Conservation (phyloP, 1,140 invertebrate species). For the Apocrypta bakeri region DNA sequence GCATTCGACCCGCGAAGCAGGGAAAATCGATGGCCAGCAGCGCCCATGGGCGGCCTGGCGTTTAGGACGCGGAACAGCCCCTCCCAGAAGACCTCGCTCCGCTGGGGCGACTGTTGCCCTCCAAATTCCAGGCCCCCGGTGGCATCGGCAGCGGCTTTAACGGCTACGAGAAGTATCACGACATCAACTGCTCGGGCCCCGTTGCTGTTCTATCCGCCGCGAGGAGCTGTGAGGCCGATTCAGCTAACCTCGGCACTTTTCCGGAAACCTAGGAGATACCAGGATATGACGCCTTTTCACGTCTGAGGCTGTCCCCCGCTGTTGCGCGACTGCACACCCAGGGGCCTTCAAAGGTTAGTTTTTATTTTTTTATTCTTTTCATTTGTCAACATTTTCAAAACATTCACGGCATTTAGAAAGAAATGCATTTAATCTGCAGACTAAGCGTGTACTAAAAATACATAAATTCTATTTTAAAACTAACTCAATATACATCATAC, state of each 20-base stretch:
- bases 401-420: too few relatives aligned
- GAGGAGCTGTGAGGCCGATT: neutral
- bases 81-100: conserved; percentile 94
- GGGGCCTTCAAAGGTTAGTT: conserved; percentile 65
- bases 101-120: conserved; percentile 93
- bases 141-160: conserved; percentile 63
- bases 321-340: conserved; percentile 72
- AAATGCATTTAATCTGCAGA: too few relatives aligned
- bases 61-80: conserved; percentile 96
- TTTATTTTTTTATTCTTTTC: too few relatives aligned
- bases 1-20: conserved; percentile 56
- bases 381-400: too few relatives aligned
- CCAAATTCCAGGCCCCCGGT: conserved; percentile 66
- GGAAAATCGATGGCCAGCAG: conserved; percentile 75
- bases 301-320: conserved; percentile 73
- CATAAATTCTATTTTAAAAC: too few relatives aligned
- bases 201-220: neutral
- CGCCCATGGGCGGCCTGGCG: conserved; percentile 93
- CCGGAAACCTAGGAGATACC: conserved; percentile 16
- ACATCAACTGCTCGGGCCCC: conserved; percentile 48
- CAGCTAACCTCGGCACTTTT: neutral
- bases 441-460: too few relatives aligned
- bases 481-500: too few relatives aligned
- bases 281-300: conserved; percentile 50
- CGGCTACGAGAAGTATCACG: conserved; percentile 62